phyloP scores from a whole-genome alignment of 2,888 invertebrate genomes.

The Eurytoma adleriae region DNA sequence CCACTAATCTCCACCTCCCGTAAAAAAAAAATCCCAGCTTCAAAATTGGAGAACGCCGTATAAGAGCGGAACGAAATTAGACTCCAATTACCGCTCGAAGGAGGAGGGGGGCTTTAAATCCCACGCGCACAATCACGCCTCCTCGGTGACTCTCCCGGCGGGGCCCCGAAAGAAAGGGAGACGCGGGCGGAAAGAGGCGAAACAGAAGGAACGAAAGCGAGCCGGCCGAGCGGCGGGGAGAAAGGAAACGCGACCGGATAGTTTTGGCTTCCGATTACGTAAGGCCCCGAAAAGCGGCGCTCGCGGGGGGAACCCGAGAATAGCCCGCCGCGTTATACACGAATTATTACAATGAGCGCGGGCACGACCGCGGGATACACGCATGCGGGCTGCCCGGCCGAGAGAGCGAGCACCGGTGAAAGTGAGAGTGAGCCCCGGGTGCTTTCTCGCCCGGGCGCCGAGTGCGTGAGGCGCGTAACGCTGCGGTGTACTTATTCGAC shows the following conservation, averaged over 20 bases:
- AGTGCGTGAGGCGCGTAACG: too few relatives aligned
- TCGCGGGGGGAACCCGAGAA: neutral
- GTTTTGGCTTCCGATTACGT: conserved; percentile 55
- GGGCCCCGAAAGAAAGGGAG: too few relatives aligned
- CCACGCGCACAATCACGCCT: too few relatives aligned
- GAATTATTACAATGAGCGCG: conserved; percentile 3
- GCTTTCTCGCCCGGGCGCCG: conserved; percentile 9
- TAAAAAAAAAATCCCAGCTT: too few relatives aligned
- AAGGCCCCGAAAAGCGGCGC: conserved; percentile 30
- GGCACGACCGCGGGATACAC: neutral
- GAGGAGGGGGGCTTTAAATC: too few relatives aligned
- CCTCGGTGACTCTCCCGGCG: too few relatives aligned
- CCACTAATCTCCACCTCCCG: too few relatives aligned
- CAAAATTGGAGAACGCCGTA: too few relatives aligned
- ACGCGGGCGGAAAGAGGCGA: conserved; percentile 37
- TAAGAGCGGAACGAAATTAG: too few relatives aligned
- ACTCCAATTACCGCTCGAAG: too few relatives aligned
- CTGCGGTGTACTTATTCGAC: too few relatives aligned
- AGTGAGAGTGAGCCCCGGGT: conserved; percentile 21
- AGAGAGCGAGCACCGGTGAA: conserved; percentile 24
- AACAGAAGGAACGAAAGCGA: conserved; percentile 43
- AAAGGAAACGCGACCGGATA: conserved; percentile 54
- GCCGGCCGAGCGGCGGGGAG: conserved; percentile 18
- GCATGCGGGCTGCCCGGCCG: neutral
- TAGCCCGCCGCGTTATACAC: neutral